These are phyloP conservation scores for Zeuzera pyrina DNA, from an alignment of 2,888 invertebrate genomes.

Conservation along the genomic window DNA sequence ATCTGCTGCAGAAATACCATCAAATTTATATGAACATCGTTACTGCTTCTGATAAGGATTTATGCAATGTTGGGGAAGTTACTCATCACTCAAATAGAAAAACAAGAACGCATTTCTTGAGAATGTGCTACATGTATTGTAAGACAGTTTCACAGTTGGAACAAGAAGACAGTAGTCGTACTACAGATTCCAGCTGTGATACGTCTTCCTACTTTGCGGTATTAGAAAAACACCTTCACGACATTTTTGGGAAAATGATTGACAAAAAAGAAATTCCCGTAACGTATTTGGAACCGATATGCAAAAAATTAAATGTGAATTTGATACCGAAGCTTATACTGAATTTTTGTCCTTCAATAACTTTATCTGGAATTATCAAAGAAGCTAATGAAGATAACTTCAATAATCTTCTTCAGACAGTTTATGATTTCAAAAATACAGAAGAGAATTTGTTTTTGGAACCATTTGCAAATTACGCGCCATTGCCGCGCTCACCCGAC, in stretches of 20 bases:
- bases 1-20: constrained; percentile 52
- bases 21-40: constrained; percentile 67
- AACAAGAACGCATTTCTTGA: constrained; percentile 57
- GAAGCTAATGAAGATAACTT: constrained; percentile 52
- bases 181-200: constrained; percentile 30
- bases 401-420: constrained; percentile 48
- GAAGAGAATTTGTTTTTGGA: constrained; percentile 66
- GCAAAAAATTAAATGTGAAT: constrained; percentile 80
- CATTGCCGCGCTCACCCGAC: constrained; percentile 56
- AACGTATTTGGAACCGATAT: constrained; percentile 78
- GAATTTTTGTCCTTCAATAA: constrained; percentile 80
- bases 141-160: constrained; percentile 70
- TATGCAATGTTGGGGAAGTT: constrained; percentile 55
- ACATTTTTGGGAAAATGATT: constrained; percentile 77
- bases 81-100: constrained; percentile 47
- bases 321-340: constrained; percentile 81
- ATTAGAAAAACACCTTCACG: constrained; percentile 67
- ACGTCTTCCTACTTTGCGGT: constrained; percentile 61
- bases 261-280: constrained; percentile 79
- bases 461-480: constrained; percentile 53
- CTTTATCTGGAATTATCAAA: constrained; percentile 47
- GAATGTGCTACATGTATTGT: constrained; percentile 72
- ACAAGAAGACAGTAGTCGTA: constrained; percentile 41
- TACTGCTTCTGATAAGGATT: constrained; percentile 60
- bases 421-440: constrained; percentile 56